Evolutionary conservation across 2,113 vertebrate genomes (phyloP).

Genomic region (Asarcornis scutulata): DNA sequence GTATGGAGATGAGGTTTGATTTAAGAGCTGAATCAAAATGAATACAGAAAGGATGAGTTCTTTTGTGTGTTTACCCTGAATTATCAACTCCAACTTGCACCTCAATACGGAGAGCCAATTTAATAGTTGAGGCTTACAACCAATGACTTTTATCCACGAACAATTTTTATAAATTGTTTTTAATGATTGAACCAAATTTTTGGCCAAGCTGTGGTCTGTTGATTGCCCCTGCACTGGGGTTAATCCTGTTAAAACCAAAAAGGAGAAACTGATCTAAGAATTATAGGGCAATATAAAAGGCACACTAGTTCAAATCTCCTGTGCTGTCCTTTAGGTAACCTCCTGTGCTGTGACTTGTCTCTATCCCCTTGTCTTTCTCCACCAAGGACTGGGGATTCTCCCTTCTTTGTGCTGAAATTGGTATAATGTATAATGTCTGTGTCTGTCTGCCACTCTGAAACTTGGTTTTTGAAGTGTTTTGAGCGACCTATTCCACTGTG

Average conservation of each 20-base stretch:
- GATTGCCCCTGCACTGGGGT: not conserved
- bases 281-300: not conserved
- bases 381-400: not conserved
- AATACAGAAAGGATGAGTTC: not conserved
- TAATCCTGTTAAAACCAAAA: constrained; percentile 22
- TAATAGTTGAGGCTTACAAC: not conserved
- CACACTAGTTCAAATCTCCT: not conserved
- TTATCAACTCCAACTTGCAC: not conserved
- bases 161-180: constrained; percentile 31
- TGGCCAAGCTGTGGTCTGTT: not conserved
- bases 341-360: not conserved
- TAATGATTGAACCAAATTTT: constrained; percentile 18
- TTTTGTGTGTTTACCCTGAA: not conserved
- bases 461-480: not conserved
- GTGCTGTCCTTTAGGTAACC: not conserved
- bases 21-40: not conserved
- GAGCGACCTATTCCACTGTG: not conserved
- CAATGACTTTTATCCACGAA: not conserved
- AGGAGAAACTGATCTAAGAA: constrained; percentile 13
- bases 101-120: not conserved
- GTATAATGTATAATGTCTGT: not conserved
- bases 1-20: not conserved
- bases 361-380: not conserved
- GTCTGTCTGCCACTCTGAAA: not conserved
- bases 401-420: not conserved